A percentile compares a stretch with the other conserved stretches of the same genome.
These are phyloP conservation scores for Platalea minor DNA, from an alignment of 2,797 vertebrate species.

Conservation along the genomic window DNA sequence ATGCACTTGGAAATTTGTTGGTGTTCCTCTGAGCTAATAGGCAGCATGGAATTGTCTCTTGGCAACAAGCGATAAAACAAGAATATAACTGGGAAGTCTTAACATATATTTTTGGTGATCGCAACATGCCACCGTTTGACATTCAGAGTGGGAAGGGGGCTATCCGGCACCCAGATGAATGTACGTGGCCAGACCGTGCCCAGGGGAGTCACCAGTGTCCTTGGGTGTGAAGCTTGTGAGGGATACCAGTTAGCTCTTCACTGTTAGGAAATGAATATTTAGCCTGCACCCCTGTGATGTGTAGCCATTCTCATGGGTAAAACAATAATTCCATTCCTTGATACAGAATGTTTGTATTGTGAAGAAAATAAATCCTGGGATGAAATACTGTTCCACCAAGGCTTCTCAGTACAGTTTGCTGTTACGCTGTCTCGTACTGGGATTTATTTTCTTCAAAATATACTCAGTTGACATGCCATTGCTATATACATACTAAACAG, in stretches of 20 bases:
- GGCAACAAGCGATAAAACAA: not conserved
- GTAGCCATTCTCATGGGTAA: not conserved
- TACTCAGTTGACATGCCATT: not conserved
- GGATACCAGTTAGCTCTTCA: not conserved
- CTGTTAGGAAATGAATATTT: not conserved
- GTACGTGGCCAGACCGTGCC: not conserved
- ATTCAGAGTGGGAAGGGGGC: not conserved
- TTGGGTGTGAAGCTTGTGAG: not conserved
- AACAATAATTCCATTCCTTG: not conserved
- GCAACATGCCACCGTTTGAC: not conserved
- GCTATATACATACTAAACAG: not conserved
- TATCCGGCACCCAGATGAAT: not conserved
- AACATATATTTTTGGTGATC: not conserved
- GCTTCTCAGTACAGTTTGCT: not conserved
- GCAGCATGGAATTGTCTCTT: not conserved
- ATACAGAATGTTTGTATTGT: not conserved
- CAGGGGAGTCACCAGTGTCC: not conserved
- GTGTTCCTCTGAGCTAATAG: not conserved
- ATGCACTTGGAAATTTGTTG: not conserved
- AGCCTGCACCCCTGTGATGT: not conserved
- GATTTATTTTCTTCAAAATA: not conserved
- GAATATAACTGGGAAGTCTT: not conserved
- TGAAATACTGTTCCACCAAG: not conserved
- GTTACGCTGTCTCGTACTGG: not conserved
- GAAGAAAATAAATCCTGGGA: not conserved